Conservation (phyloP, 2,113 vertebrate genomes). For the Noctilio leporinus region DNA sequence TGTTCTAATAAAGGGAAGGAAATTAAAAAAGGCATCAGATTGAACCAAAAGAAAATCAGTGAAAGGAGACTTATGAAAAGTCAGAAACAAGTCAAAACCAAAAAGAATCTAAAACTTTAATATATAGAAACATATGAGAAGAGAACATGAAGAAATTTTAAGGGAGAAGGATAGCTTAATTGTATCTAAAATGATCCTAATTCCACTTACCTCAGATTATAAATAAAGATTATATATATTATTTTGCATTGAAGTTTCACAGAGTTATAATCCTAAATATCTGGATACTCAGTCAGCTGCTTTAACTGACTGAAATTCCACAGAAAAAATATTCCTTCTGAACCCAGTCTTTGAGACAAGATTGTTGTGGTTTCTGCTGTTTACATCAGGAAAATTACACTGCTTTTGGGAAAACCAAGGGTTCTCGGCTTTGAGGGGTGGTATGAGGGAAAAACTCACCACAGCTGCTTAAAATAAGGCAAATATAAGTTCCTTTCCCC, state of each 20-base stretch:
- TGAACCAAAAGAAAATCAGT: not conserved
- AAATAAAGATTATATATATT: not conserved
- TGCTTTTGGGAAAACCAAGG: not conserved
- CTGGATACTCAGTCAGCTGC: not conserved
- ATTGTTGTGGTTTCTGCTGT: not conserved
- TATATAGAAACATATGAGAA: not conserved
- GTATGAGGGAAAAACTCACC: not conserved
- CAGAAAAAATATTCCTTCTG: not conserved
- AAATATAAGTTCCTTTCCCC: not conserved
- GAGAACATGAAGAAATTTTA: not conserved
- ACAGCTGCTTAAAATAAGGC: not conserved
- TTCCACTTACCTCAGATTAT: not conserved
- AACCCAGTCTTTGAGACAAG: not conserved
- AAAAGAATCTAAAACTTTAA: not conserved
- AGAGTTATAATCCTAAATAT: not conserved
- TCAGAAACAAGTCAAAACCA: not conserved
- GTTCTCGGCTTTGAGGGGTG: not conserved
- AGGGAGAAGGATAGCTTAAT: not conserved
- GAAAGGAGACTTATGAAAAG: not conserved
- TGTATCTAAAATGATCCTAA: not conserved
- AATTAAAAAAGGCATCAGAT: not conserved
- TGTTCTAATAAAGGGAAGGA: not conserved
- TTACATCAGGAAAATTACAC: not conserved
- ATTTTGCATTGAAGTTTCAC: not conserved
- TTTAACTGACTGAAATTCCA: not conserved